phyloP scores from a whole-genome alignment of 2,888 invertebrate genomes.

The Limnephilus auricula region DNA sequence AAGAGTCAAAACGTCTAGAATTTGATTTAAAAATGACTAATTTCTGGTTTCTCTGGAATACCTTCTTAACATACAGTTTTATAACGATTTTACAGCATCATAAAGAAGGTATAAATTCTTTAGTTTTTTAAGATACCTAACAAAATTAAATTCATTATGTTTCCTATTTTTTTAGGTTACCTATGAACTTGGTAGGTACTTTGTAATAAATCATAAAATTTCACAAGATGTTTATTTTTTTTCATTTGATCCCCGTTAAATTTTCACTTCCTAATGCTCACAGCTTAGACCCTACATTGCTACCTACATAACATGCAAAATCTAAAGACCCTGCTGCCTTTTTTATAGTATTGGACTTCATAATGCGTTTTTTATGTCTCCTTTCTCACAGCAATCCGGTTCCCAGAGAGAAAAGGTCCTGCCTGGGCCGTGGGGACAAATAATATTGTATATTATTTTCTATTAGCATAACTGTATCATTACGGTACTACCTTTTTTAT shows the following conservation, averaged over 20 bases:
- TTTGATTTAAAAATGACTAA: too few species aligned
- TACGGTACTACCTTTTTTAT: conserved; percentile 45
- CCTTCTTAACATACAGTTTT: too few species aligned
- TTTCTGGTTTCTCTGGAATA: too few species aligned
- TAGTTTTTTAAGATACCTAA: too few species aligned
- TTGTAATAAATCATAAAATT: neutral
- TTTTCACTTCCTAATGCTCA: neutral
- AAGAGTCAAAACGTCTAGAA: too few species aligned
- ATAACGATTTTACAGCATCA: too few species aligned
- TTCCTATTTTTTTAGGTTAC: too few species aligned
- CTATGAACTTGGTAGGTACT: too few species aligned
- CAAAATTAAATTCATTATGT: too few species aligned
- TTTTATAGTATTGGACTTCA: conserved; percentile 9
- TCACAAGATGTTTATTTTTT: conserved; percentile 3
- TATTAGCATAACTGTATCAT: conserved; percentile 59
- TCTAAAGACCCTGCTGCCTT: neutral
- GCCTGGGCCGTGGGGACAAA: conserved; percentile 43
- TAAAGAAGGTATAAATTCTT: too few species aligned
- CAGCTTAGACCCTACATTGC: neutral
- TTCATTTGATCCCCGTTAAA: conserved; percentile 16
- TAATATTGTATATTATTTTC: conserved; percentile 40
- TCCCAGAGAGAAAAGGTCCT: conserved; percentile 42
- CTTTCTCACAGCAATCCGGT: conserved; percentile 48
- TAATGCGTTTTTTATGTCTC: conserved; percentile 39
- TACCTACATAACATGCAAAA: conserved; percentile 11